A percentile compares a stretch with the other conserved stretches of the same genome.
Conservation (phyloP, 2,888 invertebrate species). For the Drosophila paracracens region DNA sequence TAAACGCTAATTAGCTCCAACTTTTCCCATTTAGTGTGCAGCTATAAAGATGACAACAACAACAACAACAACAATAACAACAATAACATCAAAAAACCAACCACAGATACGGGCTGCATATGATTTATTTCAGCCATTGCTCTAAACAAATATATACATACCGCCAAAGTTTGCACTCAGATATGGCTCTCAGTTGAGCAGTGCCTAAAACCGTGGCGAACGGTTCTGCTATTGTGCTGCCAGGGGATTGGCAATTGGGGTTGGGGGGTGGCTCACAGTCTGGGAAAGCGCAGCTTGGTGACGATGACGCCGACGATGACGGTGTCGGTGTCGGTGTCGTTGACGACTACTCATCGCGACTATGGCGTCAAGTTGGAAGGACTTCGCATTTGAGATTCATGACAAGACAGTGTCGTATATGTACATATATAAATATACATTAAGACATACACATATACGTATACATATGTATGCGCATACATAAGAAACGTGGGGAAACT, state of each 20-base stretch:
- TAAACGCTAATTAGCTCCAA: conserved; percentile 65
- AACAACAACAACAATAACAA: conserved; percentile 6
- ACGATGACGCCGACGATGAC: background rate
- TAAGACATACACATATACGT: conserved; percentile 8
- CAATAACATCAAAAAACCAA: background rate
- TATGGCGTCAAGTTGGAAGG: conserved; percentile 28
- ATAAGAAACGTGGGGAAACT: conserved; percentile 29
- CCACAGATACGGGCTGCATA: conserved; percentile 47
- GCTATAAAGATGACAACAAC: conserved; percentile 25
- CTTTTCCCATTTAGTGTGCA: conserved; percentile 64
- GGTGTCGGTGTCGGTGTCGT: background rate
- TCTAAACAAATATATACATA: conserved; percentile 33
- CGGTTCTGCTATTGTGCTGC: background rate
- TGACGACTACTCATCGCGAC: conserved; percentile 13
- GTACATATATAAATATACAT: background rate
- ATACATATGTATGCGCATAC: background rate
- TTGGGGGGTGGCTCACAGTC: background rate
- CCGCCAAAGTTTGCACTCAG: conserved; percentile 28
- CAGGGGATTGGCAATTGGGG: background rate
- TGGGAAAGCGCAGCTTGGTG: conserved; percentile 22
- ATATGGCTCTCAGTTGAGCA: conserved; percentile 6
- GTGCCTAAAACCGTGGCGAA: background rate
- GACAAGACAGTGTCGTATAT: conserved; percentile 41
- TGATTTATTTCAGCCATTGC: conserved; percentile 67
- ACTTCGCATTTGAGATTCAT: conserved; percentile 44